A percentile compares a stretch with the other conserved stretches of the same genome.
These are phyloP conservation scores for Pandemis cinnamomeana DNA, from an alignment of 2,888 invertebrate genomes.

Conservation along the genomic window DNA sequence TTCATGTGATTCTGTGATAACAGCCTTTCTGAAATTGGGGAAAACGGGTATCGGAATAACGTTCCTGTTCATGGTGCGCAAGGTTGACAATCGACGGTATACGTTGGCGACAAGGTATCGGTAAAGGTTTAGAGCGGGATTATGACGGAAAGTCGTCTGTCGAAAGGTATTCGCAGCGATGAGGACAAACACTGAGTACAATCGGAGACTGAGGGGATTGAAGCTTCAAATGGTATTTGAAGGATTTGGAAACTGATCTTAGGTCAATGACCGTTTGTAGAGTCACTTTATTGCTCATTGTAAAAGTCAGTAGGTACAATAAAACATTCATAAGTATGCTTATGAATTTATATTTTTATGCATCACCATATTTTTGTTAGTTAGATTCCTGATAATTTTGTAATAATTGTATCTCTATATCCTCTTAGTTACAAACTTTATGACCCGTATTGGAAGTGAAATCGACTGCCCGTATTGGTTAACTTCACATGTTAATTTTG, in stretches of 20 bases:
- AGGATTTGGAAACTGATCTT: slow-evolving; percentile 21
- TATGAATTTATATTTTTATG: neutral
- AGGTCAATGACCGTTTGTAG: neutral
- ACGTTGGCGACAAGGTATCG: slow-evolving; percentile 28
- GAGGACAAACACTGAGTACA: slow-evolving; percentile 55
- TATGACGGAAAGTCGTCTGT: slow-evolving; percentile 62
- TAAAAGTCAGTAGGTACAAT: neutral
- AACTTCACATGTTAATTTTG: neutral
- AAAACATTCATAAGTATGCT: neutral
- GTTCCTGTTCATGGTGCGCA: slow-evolving; percentile 41
- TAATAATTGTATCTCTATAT: neutral
- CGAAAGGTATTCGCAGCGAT: slow-evolving; percentile 49
- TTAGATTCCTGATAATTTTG: neutral
- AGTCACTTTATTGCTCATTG: neutral
- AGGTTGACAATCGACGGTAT: slow-evolving; percentile 42
- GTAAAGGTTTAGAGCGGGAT: slow-evolving; percentile 55
- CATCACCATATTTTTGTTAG: neutral
- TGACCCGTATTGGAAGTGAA: neutral
- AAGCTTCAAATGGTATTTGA: slow-evolving; percentile 14
- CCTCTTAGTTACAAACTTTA: too few relatives aligned
- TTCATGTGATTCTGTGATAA: slow-evolving; percentile 55
- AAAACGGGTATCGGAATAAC: slow-evolving; percentile 36
- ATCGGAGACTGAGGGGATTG: slow-evolving; percentile 12
- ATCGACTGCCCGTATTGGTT: neutral
- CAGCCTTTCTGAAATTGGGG: slow-evolving; percentile 50